Evolutionary conservation across 2,888 invertebrate species (phyloP).

Genomic region (Melipona beecheii): DNA sequence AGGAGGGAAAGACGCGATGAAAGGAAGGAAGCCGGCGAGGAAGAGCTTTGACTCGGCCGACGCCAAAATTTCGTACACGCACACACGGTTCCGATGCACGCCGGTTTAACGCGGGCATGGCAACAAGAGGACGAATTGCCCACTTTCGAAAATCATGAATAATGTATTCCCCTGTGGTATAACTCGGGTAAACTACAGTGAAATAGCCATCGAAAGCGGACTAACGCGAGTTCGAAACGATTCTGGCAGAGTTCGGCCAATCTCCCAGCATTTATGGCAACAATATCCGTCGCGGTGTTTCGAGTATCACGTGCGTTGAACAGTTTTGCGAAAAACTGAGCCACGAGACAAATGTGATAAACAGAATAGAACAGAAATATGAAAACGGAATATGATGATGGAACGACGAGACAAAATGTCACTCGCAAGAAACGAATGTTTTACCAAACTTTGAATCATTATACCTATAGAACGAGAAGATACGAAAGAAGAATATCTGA

Average conservation of each 20-base stretch:
- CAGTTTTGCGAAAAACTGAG: too few species aligned
- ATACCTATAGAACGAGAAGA: background rate
- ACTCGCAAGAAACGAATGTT: too few species aligned
- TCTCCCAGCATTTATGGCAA: background rate
- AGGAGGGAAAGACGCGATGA: background rate
- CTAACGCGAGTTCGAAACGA: background rate
- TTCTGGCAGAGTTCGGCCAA: background rate
- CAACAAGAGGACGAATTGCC: background rate
- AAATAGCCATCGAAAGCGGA: background rate
- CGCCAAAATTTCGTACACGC: background rate
- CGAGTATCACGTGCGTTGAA: background rate
- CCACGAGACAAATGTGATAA: too few species aligned
- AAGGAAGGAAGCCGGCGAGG: constrained; percentile 9
- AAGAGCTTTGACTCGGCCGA: constrained; percentile 6
- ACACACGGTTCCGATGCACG: background rate
- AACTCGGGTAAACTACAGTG: background rate
- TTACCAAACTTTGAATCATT: background rate
- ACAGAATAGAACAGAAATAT: too few species aligned
- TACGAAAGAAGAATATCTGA: background rate
- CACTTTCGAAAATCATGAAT: background rate
- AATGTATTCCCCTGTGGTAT: background rate
- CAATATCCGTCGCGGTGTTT: background rate
- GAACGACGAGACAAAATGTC: background rate
- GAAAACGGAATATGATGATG: too few species aligned
- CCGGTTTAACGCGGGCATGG: background rate